phyloP scores from a whole-genome alignment of 2,113 vertebrate genomes.

The Malurus melanocephalus region DNA sequence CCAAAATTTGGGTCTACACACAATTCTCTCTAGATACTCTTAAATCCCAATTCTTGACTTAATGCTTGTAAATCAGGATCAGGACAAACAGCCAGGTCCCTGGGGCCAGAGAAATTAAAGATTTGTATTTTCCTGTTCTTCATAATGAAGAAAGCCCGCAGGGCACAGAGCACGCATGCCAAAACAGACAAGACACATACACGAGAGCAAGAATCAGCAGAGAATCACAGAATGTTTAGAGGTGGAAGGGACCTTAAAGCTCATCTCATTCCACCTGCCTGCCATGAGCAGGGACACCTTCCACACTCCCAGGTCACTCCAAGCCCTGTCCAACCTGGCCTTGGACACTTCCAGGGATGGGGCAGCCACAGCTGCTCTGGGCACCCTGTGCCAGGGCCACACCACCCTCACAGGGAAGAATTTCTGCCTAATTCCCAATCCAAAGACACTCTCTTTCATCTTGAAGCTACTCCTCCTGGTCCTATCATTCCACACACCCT shows the following conservation, averaged over 20 bases:
- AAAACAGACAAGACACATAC: not conserved
- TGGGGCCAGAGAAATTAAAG: rapidly evolving
- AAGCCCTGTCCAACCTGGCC: rapidly evolving
- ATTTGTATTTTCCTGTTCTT: not conserved
- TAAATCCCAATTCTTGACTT: not conserved
- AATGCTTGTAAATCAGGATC: not conserved
- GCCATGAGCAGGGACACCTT: not conserved
- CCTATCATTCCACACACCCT: not conserved
- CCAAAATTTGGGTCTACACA: not conserved
- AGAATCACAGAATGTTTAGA: not conserved
- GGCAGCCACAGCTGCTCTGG: not conserved
- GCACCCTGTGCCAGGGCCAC: not conserved
- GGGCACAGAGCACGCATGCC: not conserved
- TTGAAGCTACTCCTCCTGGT: not conserved
- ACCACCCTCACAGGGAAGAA: rapidly evolving
- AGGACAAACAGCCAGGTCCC: not conserved
- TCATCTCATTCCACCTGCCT: not conserved
- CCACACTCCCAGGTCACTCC: rapidly evolving
- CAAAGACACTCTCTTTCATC: not conserved
- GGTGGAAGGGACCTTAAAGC: not conserved
- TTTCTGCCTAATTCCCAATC: too few species aligned
- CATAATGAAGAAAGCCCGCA: not conserved
- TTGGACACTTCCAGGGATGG: not conserved
- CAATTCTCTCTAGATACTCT: not conserved
- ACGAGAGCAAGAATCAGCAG: not conserved